Conservation (phyloP, 2,888 invertebrate species). For the Tryphoninae sp. region DNA sequence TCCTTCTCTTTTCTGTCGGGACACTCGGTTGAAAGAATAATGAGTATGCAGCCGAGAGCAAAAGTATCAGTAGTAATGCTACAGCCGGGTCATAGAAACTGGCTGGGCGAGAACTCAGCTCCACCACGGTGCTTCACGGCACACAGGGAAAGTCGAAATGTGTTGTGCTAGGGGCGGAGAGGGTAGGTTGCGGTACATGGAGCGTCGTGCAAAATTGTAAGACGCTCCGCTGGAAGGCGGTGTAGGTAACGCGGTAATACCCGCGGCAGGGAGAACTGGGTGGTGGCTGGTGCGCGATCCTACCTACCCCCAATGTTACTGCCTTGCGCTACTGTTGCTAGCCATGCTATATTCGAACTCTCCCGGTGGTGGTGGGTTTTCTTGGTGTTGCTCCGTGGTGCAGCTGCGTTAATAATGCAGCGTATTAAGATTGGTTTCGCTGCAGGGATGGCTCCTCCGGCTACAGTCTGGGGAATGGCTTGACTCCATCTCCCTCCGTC, state of each 20-base stretch:
- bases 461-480: conserved; percentile 62
- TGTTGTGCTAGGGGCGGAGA: conserved; percentile 16
- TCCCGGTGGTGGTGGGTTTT: conserved; percentile 26
- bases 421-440: conserved; percentile 78
- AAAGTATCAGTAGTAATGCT: conserved; percentile 27
- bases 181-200: conserved; percentile 29
- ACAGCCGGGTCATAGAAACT: conserved; percentile 46
- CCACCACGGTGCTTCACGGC: conserved; percentile 20
- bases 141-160: conserved; percentile 39
- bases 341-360: conserved; percentile 38
- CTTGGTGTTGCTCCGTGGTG: conserved; percentile 70
- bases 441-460: conserved; percentile 58
- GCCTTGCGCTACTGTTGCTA: conserved; percentile 31
- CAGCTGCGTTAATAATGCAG: conserved; percentile 77
- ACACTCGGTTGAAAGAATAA: conserved; percentile 59
- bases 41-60: conserved; percentile 45
- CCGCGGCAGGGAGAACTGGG: conserved; percentile 43
- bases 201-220: conserved; percentile 69
- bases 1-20: conserved; percentile 29
- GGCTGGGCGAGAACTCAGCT: conserved; percentile 43
- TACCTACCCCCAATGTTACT: conserved; percentile 19
- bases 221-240: conserved; percentile 61
- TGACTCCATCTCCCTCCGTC: conserved; percentile 38
- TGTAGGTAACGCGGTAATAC: conserved; percentile 75
- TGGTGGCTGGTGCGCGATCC: conserved; percentile 25